Base-by-base conservation (phyloP, 2,113 vertebrate genomes). In the Albula goreensis region DNA sequence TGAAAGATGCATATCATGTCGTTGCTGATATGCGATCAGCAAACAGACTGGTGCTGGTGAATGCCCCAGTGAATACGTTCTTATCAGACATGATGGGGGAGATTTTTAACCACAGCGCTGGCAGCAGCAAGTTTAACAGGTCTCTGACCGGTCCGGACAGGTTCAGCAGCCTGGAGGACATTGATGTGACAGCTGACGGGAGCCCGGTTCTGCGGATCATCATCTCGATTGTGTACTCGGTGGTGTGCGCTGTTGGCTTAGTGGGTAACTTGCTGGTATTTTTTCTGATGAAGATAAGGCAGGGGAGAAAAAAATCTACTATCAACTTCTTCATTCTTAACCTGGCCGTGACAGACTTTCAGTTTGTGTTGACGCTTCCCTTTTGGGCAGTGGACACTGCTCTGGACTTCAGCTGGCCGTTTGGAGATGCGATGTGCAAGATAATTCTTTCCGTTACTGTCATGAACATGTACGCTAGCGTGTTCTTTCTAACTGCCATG, bases 381-480 rank as follows among this genome's bases (percentile, higher is more conserved):
- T 96, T 96, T 90, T 96, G 95, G 94, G 94, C 95, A 0, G 94
- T 93, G 87, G 95, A 96, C 91, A 94, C 93, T 0, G 95, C 91
- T 48, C 90, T 94, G 83, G 96, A 96, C 91, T 96, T 96, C 92
- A 95, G 93, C 90, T 96, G 96, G 94, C 95, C 95, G n/a, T 95
- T 95, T 83, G 93, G 94, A 51, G 88, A 93, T 89, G 93, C 94
- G 85, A 93, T 95, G 94, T 95, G 96, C 85, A 95, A 93, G 50
- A 94, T 95, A 86, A 88, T 95, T 84, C 93, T 96, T 5, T 95
- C 94, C 0, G 91, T 96, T 84, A 94, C 94, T 0, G 95, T 95
- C 78, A 95, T 96, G 93, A 95, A 95, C 93, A 94, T 93, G 95
- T 95, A 94, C 87, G 94, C 95, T 57, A 94, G 96, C 86, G 94